Conservation (phyloP, 30 jellyfish, hydroid and myxozoan genomes). For the Mastigias papua region DNA sequence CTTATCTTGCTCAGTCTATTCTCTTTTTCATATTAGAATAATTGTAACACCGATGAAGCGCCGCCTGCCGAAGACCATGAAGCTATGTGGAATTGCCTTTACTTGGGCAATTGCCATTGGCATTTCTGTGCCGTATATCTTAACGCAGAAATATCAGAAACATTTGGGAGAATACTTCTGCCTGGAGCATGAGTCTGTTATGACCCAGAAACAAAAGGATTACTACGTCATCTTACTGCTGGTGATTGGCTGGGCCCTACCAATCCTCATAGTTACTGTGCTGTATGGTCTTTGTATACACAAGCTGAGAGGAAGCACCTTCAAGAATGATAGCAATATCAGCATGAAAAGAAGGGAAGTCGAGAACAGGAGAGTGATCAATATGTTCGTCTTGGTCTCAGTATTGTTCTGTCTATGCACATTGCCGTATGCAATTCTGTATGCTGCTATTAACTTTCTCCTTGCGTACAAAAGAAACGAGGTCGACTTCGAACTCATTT, state of each 20-base stretch:
- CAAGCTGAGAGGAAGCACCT: background rate
- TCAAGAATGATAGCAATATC: background rate
- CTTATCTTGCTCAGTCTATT: background rate
- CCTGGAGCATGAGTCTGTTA: background rate
- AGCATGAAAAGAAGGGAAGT: slow-evolving; percentile 1
- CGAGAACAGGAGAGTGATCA: slow-evolving; percentile 35
- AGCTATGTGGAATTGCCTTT: slow-evolving; percentile 9
- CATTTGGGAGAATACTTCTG: background rate
- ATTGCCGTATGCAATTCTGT: slow-evolving; percentile 46
- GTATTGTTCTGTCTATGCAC: slow-evolving; percentile 30
- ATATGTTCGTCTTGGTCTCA: slow-evolving; percentile 47
- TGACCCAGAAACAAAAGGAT: background rate
- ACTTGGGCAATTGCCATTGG: slow-evolving; percentile 48
- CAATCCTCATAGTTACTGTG: background rate
- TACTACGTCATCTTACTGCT: slow-evolving; percentile 21
- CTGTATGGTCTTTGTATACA: slow-evolving; percentile 9
- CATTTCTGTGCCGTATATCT: slow-evolving; percentile 30
- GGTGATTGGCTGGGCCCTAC: slow-evolving; percentile 40
- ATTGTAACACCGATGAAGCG: slow-evolving; percentile 35
- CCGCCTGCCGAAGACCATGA: slow-evolving; percentile 10
- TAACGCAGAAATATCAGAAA: slow-evolving; percentile 8
- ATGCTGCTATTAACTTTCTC: background rate
- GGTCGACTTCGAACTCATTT: background rate
- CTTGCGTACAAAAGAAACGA: slow-evolving; percentile 24
- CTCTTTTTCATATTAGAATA: background rate